Percentiles rank a stretch among this genome's conserved stretches.
phyloP scores from a whole-genome alignment of 2,797 vertebrate species.

The Clamator glandarius region DNA sequence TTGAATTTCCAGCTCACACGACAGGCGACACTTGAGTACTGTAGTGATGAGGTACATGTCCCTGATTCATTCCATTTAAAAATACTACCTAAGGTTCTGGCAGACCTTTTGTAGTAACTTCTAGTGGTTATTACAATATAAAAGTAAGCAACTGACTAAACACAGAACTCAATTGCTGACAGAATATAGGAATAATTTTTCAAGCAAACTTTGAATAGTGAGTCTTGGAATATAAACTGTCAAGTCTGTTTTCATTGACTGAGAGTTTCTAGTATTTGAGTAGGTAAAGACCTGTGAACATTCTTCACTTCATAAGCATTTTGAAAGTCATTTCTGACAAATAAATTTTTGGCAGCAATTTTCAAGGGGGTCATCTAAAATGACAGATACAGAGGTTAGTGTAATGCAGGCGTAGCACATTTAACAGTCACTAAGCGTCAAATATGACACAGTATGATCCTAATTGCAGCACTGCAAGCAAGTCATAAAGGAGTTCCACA shows the following conservation, averaged over 20 bases:
- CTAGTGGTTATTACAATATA: conserved; percentile 24
- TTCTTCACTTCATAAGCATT: conserved; percentile 74
- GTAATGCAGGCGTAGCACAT: conserved; percentile 48
- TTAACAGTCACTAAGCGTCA: conserved; percentile 66
- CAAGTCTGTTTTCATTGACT: conserved; percentile 66
- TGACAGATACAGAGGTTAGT: conserved; percentile 78
- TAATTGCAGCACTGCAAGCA: conserved; percentile 61
- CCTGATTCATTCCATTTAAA: background rate
- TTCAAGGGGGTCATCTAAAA: conserved; percentile 75
- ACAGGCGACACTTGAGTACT: background rate
- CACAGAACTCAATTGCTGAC: conserved; percentile 39
- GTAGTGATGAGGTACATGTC: background rate
- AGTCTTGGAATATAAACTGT: conserved; percentile 51
- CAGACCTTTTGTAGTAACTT: conserved; percentile 28
- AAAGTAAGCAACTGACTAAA: conserved; percentile 67
- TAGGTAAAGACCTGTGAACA: conserved; percentile 73
- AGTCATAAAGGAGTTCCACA: conserved; percentile 46
- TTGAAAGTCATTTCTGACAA: conserved; percentile 75
- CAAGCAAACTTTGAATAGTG: conserved; percentile 60
- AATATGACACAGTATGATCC: conserved; percentile 68
- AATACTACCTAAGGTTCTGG: background rate
- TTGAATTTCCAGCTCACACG: background rate
- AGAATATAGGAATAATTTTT: conserved; percentile 67
- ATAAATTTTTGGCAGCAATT: conserved; percentile 81
- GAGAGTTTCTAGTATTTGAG: conserved; percentile 74